A percentile compares a stretch with the other conserved stretches of the same genome.
Conservation (phyloP, 2,113 vertebrate genomes). For the Eclectus roratus region DNA sequence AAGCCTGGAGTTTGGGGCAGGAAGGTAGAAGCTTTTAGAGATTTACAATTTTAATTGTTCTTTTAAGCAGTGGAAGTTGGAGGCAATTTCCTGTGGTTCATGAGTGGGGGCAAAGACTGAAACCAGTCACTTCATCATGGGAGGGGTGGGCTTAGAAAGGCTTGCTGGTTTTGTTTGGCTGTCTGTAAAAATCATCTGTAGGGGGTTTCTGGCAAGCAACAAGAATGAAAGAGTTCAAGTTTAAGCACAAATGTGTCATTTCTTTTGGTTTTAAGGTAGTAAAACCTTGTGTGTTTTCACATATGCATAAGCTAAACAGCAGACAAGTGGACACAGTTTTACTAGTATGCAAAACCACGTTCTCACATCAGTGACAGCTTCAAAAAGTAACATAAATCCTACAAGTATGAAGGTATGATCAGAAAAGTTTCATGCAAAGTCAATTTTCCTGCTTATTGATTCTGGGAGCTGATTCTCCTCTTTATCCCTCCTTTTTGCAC, state of each 20-base stretch:
- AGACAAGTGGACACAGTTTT: not conserved
- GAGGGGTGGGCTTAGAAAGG: not conserved
- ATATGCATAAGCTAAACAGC: not conserved
- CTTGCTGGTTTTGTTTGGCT: not conserved
- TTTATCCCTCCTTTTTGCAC: not conserved
- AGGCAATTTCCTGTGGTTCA: not conserved
- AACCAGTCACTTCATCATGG: not conserved
- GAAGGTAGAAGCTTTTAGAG: not conserved
- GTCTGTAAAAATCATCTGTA: not conserved
- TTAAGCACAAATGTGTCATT: not conserved
- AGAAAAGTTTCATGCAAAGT: not conserved
- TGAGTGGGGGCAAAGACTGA: not conserved
- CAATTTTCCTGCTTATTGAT: not conserved
- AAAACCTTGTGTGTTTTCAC: not conserved
- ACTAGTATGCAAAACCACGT: not conserved
- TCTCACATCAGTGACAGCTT: not conserved
- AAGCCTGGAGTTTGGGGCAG: not conserved
- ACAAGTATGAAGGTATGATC: not conserved
- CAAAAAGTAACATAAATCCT: not conserved
- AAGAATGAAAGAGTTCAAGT: not conserved
- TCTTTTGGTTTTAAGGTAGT: not conserved
- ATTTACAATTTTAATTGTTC: not conserved
- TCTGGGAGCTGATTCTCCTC: not conserved
- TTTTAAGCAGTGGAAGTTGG: not conserved
- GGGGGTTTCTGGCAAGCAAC: not conserved